These are phyloP conservation scores for Triplophysa tibetana DNA, from an alignment of 2,113 vertebrate species.

Conservation along the genomic window DNA sequence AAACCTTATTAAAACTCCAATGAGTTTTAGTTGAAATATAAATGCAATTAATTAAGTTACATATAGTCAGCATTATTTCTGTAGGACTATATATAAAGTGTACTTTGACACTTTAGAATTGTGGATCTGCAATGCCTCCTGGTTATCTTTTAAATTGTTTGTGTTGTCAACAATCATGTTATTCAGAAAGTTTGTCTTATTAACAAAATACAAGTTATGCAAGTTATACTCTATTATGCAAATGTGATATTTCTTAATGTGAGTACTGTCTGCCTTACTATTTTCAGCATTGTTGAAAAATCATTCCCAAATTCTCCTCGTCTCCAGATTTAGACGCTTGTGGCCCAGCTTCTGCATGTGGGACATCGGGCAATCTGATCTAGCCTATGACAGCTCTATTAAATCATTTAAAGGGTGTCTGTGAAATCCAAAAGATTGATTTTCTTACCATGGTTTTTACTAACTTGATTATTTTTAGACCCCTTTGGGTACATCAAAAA, in stretches of 20 bases:
- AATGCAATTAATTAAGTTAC: too few relatives aligned
- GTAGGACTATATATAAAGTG: too few relatives aligned
- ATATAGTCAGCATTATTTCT: too few relatives aligned
- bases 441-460: slow-evolving; percentile 48
- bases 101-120: not conserved
- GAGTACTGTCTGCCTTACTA: not conserved
- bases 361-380: slow-evolving; percentile 41
- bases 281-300: slow-evolving; percentile 13
- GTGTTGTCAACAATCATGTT: not conserved
- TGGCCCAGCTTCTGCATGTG: not conserved
- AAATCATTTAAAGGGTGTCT: slow-evolving; percentile 53
- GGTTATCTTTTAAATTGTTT: not conserved
- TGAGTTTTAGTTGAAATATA: too few relatives aligned
- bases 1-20: too few relatives aligned
- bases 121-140: not conserved
- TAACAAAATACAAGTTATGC: slow-evolving; percentile 27
- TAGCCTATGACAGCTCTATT: slow-evolving; percentile 43
- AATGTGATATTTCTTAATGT: not conserved
- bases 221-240: slow-evolving; percentile 34
- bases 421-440: slow-evolving; percentile 53
- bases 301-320: slow-evolving; percentile 23
- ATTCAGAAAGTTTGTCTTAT: not conserved
- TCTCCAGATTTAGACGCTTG: slow-evolving; percentile 30
- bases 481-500: slow-evolving; percentile 36
- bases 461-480: slow-evolving; percentile 60